phyloP scores from a whole-genome alignment of 2,113 vertebrate genomes.

The Oreochromis tanganicae region DNA sequence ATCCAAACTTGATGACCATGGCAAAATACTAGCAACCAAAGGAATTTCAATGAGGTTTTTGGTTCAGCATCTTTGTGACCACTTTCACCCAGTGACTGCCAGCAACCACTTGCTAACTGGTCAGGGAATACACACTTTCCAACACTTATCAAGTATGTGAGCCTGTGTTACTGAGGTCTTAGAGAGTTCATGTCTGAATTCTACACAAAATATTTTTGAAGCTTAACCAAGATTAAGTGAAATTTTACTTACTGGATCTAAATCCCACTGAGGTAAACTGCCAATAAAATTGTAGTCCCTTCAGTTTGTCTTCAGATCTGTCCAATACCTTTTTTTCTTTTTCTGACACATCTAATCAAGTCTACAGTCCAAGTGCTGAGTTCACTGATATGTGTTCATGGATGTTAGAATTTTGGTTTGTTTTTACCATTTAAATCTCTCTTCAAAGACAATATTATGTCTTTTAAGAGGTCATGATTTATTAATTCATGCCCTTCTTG shows the following conservation, averaged over 20 bases:
- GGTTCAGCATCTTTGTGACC: rapidly evolving
- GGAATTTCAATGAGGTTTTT: rapidly evolving
- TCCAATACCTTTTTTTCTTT: background rate
- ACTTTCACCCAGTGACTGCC: background rate
- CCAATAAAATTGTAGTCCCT: rapidly evolving
- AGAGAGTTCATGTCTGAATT: rapidly evolving
- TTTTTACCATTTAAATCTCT: background rate
- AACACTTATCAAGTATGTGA: background rate
- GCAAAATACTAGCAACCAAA: background rate
- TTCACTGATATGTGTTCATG: background rate
- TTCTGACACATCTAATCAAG: background rate
- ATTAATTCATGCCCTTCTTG: background rate
- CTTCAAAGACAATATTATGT: background rate
- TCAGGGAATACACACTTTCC: background rate
- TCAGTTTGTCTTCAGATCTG: rapidly evolving
- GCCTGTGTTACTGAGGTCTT: background rate
- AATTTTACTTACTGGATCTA: rapidly evolving
- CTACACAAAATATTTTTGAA: rapidly evolving
- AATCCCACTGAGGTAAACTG: rapidly evolving
- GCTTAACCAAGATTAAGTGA: background rate
- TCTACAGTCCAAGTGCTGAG: background rate
- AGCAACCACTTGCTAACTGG: rapidly evolving
- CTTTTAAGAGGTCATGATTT: rapidly evolving
- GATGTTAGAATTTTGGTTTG: rapidly evolving
- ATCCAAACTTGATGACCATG: rapidly evolving